phyloP scores from a whole-genome alignment of 2,888 invertebrate genomes.

The Tuberolachnus salignus region DNA sequence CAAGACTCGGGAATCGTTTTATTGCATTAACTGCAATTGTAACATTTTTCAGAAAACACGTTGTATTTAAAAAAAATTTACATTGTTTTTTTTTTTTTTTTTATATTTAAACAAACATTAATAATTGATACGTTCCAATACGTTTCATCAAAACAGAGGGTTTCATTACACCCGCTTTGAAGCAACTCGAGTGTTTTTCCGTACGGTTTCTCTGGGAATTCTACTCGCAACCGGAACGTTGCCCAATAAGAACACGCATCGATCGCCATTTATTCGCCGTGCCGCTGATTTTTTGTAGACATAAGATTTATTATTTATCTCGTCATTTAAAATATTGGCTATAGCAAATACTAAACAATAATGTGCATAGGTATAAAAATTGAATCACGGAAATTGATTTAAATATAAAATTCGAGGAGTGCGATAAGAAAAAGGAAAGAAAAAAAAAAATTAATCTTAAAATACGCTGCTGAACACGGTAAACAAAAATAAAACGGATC shows the following conservation, averaged over 20 bases:
- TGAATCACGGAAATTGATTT: constrained; percentile 4
- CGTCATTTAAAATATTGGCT: not conserved
- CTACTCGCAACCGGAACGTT: too few relatives aligned
- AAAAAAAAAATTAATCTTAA: constrained; percentile 11
- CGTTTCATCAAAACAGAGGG: not conserved
- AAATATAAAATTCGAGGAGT: not conserved
- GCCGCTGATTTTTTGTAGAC: not conserved
- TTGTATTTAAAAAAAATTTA: too few relatives aligned
- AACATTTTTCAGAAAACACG: not conserved
- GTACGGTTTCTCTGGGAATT: too few relatives aligned
- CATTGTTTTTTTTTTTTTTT: not conserved
- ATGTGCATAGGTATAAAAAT: not conserved
- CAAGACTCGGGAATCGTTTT: not conserved
- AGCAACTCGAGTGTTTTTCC: too few relatives aligned
- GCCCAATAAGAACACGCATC: too few relatives aligned
- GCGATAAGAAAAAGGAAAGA: too few relatives aligned
- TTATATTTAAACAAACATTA: not conserved
- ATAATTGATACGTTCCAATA: not conserved
- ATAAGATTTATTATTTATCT: not conserved
- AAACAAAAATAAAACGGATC: not conserved
- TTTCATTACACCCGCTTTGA: not conserved
- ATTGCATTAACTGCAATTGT: not conserved
- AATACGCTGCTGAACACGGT: constrained; percentile 1
- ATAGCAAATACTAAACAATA: not conserved
- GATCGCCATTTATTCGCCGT: not conserved